These are phyloP conservation scores for Chaetura pelagica DNA, from an alignment of 2,113 vertebrate species.

Conservation along the genomic window DNA sequence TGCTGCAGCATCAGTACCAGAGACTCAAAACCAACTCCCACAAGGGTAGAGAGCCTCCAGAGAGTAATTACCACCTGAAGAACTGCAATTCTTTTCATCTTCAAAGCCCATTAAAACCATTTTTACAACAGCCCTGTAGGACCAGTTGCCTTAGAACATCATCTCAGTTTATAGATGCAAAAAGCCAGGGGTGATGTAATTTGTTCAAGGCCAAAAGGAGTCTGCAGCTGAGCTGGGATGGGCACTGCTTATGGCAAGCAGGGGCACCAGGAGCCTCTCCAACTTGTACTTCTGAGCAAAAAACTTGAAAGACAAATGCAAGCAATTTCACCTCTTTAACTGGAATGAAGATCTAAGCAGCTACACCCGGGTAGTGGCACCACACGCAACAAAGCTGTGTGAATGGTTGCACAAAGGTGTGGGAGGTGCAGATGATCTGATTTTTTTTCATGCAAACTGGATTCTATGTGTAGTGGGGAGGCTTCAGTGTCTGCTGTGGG, in stretches of 20 bases:
- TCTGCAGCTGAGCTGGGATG: not conserved
- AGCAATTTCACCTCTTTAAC: not conserved
- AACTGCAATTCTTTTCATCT: not conserved
- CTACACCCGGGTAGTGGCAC: not conserved
- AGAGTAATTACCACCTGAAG: not conserved
- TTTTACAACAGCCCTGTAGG: not conserved
- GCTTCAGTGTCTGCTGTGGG: not conserved
- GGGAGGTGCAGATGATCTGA: accelerated
- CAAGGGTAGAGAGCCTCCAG: too few relatives aligned
- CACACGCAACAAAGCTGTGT: accelerated
- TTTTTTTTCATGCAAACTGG: not conserved
- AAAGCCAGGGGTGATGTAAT: not conserved
- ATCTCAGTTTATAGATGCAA: not conserved
- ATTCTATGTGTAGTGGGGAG: not conserved
- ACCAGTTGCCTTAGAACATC: not conserved
- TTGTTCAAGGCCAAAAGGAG: not conserved
- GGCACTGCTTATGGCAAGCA: not conserved
- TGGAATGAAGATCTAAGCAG: not conserved
- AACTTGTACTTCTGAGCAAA: not conserved
- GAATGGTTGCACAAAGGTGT: not conserved
- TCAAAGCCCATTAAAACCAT: not conserved
- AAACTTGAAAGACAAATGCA: not conserved
- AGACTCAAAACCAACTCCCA: too few relatives aligned
- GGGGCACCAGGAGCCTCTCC: not conserved
- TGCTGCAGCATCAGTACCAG: too few relatives aligned